Conservation (phyloP, 2,888 invertebrate genomes). For the Zygaena filipendulae region DNA sequence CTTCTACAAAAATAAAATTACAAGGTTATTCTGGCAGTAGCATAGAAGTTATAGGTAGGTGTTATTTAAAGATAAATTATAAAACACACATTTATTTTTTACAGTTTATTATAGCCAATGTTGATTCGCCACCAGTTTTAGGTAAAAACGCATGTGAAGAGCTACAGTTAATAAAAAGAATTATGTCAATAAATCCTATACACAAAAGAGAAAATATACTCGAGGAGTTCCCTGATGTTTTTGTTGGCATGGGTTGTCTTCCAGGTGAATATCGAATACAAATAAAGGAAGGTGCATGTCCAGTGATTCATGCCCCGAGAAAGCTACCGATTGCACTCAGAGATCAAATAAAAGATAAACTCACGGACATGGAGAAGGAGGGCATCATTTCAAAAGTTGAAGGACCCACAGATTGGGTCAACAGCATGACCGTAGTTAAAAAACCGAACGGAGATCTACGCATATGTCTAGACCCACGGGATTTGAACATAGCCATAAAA, state of each 20-base stretch:
- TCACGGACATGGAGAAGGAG: background rate
- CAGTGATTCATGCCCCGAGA: conserved; percentile 1
- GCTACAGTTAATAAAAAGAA: conserved; percentile 1
- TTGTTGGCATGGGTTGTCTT: conserved; percentile 3
- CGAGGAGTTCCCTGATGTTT: conserved; percentile 1
- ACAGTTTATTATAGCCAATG: conserved; percentile 1
- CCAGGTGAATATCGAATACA: conserved; percentile 3
- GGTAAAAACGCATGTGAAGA: conserved; percentile 2
- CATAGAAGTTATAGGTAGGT: conserved; percentile 14
- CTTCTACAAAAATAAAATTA: conserved; percentile 7
- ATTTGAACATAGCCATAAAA: conserved; percentile 17
- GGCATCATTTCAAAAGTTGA: conserved; percentile 1
- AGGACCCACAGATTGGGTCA: conserved; percentile 17
- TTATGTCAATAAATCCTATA: background rate
- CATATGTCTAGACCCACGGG: conserved; percentile 20
- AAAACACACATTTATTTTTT: conserved; percentile 12
- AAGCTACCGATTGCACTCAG: conserved; percentile 1
- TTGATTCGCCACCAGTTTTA: conserved; percentile 2
- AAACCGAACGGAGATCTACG: conserved; percentile 20
- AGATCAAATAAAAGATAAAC: background rate
- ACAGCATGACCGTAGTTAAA: conserved; percentile 18
- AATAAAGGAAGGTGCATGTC: background rate
- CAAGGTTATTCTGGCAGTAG: conserved; percentile 13
- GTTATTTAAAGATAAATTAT: conserved; percentile 12
- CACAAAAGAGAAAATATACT: background rate